Conservation (phyloP, 2,113 vertebrate species). For the Carassius auratus region DNA sequence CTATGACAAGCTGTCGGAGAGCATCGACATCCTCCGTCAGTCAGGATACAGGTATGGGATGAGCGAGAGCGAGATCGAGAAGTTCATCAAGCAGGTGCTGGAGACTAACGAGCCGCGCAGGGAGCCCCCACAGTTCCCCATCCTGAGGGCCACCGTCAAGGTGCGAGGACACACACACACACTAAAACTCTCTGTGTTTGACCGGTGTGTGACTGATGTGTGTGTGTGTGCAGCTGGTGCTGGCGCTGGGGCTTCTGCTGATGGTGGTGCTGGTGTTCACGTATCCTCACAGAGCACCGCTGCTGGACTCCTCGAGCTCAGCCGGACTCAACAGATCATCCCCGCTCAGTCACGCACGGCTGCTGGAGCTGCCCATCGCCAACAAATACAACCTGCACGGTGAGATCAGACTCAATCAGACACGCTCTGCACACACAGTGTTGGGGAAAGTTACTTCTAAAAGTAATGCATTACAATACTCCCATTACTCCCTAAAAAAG, state of each 20-base stretch:
- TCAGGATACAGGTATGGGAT: constrained; percentile 94
- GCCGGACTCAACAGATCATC: constrained; percentile 84
- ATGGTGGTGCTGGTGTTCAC: constrained; percentile 83
- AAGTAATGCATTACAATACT: too few relatives aligned
- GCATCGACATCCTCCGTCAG: constrained; percentile 90
- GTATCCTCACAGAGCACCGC: constrained; percentile 78
- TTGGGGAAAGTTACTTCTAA: too few relatives aligned
- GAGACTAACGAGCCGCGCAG: constrained; percentile 91
- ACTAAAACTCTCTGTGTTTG: too few relatives aligned
- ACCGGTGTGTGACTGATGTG: too few relatives aligned
- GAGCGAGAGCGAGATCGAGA: constrained; percentile 94
- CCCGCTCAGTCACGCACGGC: constrained; percentile 85
- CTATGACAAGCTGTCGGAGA: constrained; percentile 94
- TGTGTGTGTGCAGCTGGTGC: constrained; percentile 75
- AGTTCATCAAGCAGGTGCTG: constrained; percentile 91
- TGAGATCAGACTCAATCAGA: too few relatives aligned
- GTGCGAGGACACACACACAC: constrained; percentile 61
- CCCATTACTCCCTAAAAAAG: too few relatives aligned
- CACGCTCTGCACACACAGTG: too few relatives aligned
- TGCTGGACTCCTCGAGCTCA: constrained; percentile 77
- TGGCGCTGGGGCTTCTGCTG: constrained; percentile 83
- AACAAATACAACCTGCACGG: constrained; percentile 91
- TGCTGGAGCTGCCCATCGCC: constrained; percentile 90
- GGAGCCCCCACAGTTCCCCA: constrained; percentile 83
- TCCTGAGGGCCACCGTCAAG: constrained; percentile 83